Evolutionary conservation across 2,888 invertebrate genomes (phyloP).

Genomic region (Microctonus hyperodae): DNA sequence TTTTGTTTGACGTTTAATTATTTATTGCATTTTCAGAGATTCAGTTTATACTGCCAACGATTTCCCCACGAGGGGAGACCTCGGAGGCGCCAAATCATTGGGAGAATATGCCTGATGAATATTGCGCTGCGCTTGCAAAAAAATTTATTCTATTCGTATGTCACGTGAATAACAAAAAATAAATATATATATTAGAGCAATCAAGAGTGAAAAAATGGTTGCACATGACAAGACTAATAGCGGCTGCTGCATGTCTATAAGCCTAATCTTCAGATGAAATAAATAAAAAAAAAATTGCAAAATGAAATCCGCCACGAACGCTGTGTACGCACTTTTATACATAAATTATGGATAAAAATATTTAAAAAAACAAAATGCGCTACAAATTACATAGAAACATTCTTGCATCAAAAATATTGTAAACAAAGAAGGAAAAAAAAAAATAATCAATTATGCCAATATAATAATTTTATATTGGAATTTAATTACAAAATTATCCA

Average conservation of each 20-base stretch:
- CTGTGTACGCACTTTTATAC: slow-evolving; percentile 15
- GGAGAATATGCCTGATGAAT: slow-evolving; percentile 19
- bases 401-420: not conserved
- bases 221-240: slow-evolving; percentile 12
- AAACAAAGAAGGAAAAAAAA: not conserved
- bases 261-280: not conserved
- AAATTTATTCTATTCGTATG: slow-evolving; percentile 17
- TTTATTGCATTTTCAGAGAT: slow-evolving; percentile 38
- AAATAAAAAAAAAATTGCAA: not conserved
- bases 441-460: not conserved
- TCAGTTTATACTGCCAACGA: slow-evolving; percentile 33
- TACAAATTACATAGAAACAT: slow-evolving; percentile 4
- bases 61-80: slow-evolving; percentile 44
- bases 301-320: slow-evolving; percentile 1
- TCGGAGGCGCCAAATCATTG: slow-evolving; percentile 32
- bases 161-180: not conserved
- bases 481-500: slow-evolving; percentile 1
- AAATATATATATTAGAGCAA: too few species aligned
- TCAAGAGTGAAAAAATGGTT: too few species aligned
- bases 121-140: slow-evolving; percentile 20
- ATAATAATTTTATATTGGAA: slow-evolving; percentile 1
- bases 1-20: slow-evolving; percentile 5
- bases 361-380: not conserved
- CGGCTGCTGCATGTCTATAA: slow-evolving; percentile 8
- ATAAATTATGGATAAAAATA: slow-evolving; percentile 4